Evolutionary conservation across 2,797 vertebrate species (phyloP), one percentile per base, ranked within the genome.

Genomic region (Myoxocephalus aenaeus): DNA sequence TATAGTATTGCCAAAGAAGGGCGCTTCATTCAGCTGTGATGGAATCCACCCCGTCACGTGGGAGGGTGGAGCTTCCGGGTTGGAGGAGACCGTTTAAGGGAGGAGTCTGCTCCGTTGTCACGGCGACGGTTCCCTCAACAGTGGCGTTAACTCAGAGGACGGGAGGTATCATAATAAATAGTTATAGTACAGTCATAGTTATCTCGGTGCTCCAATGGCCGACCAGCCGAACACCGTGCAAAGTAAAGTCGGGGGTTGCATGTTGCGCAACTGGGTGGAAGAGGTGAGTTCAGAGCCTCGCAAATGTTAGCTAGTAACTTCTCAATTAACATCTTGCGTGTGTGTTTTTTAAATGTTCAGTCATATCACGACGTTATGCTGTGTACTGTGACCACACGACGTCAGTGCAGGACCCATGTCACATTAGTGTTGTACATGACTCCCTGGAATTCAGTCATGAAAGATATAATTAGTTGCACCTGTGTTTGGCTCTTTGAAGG

Each of bases 271-370:
- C 79, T 86, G 88, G 86, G 71, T 74, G 1, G 92, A 94, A 3
- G 90, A 95, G 94, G 94, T 95, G 81, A 91, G 93, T 73, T 10
- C 1, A 18, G 18, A 79, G 36, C 36, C 36, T 38, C 36, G 36
- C 36, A 11, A 42, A 12, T 42, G 40, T 13, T 42, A 18, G 44
- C 44, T 56, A 27, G 1, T n/a, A 7, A 58, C 56, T 58, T n/a
- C 8, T 61, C 6, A 18, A 53, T 53, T 25, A 25, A 12, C 51
- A 22, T 42, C 34, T 34, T 34, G 34, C 1, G 4, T 34, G 9
- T 9, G 1, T 50, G 29, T 40, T 40, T 40, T 40, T 42, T 12
- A 42, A 4, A 53, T 22, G 22, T 25, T 53, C 7, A 29, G 54
- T 56, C 25, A 3, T 56, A 17, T 32, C 15, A 20, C 11, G 40